A percentile compares a stretch with the other conserved stretches of the same genome.
These are phyloP conservation scores for Myiozetetes cayanensis DNA, from an alignment of 2,113 vertebrate genomes.

Conservation along the genomic window DNA sequence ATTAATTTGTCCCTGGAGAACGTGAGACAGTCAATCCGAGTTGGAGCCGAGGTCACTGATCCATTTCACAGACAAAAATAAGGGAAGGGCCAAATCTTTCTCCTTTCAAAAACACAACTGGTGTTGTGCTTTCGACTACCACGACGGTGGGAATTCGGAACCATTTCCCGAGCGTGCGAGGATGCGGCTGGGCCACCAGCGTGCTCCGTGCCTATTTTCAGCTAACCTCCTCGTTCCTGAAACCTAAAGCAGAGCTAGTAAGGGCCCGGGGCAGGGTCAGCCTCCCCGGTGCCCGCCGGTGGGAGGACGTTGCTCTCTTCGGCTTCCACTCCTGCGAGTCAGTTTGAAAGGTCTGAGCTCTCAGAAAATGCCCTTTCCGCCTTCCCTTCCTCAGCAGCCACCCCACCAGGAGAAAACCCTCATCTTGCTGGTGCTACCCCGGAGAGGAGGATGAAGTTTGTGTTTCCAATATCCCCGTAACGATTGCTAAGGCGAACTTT, in stretches of 20 bases:
- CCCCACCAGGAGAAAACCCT: not conserved
- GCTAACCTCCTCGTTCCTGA: not conserved
- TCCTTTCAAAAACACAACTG: not conserved
- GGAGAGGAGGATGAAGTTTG: not conserved
- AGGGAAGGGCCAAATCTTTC: not conserved
- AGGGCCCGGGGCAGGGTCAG: not conserved
- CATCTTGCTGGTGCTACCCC: not conserved
- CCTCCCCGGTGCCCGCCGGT: not conserved
- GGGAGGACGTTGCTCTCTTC: constrained; percentile 29
- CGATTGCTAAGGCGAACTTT: constrained; percentile 24
- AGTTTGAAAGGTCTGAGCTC: constrained; percentile 51
- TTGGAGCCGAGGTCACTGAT: constrained; percentile 74
- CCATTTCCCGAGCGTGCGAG: not conserved
- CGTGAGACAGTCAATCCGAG: constrained; percentile 79
- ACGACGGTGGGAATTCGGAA: not conserved
- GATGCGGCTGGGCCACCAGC: not conserved
- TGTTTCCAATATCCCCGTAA: not conserved
- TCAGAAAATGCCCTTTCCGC: constrained; percentile 2
- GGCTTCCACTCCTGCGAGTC: not conserved
- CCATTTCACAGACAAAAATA: constrained; percentile 70
- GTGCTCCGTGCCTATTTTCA: not conserved
- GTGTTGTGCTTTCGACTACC: not conserved
- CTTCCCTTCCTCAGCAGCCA: not conserved
- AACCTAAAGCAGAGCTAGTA: not conserved
- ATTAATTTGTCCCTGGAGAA: constrained; percentile 89